phyloP scores from a whole-genome alignment of 2,113 vertebrate species.

The Nannobrachium achirus region DNA sequence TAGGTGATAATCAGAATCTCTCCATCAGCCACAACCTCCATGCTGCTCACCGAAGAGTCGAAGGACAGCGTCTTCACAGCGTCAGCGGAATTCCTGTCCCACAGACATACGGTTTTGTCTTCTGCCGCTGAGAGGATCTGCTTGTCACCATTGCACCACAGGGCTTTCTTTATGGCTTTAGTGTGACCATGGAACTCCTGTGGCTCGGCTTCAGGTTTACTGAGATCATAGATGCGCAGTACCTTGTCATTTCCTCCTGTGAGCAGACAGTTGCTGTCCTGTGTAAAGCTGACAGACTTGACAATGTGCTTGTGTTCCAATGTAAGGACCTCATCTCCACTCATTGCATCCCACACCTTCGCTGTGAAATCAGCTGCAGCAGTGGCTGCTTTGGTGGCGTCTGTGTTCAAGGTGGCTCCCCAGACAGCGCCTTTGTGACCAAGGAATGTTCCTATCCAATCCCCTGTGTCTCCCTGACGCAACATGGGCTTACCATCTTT shows the following conservation, averaged over 20 bases:
- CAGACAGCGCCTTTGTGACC: constrained; percentile 99
- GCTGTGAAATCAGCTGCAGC: constrained; percentile 98
- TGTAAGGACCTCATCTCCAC: constrained; percentile 93
- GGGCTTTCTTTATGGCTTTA: constrained; percentile 94
- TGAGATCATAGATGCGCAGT: constrained; percentile 94
- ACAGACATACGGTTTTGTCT: constrained; percentile 95
- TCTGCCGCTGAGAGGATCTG: constrained; percentile 95
- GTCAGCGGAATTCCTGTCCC: constrained; percentile 90
- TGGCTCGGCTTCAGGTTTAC: constrained; percentile 91
- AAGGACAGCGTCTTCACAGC: constrained; percentile 90
- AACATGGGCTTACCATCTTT: constrained; percentile 99
- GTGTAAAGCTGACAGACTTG: constrained; percentile 93
- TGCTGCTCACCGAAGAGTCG: constrained; percentile 92
- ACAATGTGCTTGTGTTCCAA: constrained; percentile 99
- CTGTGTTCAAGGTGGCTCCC: constrained; percentile 96
- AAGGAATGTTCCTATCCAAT: constrained; percentile 99
- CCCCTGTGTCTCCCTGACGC: constrained; percentile 98
- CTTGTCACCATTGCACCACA: constrained; percentile 94
- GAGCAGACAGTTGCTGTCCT: constrained; percentile 94
- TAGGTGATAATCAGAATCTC: constrained; percentile 95
- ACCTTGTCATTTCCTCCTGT: constrained; percentile 97
- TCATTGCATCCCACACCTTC: constrained; percentile 99
- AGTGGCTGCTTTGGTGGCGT: constrained; percentile 96
- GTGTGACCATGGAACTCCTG: constrained; percentile 92
- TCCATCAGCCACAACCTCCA: constrained; percentile 94